phyloP scores from a whole-genome alignment of 2,888 invertebrate genomes.

The Torymus tubicola region DNA sequence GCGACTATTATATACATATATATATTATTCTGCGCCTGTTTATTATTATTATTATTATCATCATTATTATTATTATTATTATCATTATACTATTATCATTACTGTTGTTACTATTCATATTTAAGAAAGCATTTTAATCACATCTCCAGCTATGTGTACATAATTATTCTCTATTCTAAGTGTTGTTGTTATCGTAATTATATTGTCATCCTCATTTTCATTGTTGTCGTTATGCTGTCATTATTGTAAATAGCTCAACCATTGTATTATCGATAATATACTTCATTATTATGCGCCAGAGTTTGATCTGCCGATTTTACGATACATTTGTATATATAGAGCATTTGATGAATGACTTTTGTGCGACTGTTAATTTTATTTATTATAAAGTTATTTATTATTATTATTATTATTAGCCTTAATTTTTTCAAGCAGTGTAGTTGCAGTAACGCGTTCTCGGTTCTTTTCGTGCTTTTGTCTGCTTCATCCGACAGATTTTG shows the following conservation, averaged over 20 bases:
- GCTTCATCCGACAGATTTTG: background rate
- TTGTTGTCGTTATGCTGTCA: background rate
- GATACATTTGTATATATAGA: background rate
- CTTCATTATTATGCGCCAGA: conserved; percentile 10
- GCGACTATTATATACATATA: too few relatives aligned
- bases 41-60: conserved; percentile 16
- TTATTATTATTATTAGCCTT: conserved; percentile 2
- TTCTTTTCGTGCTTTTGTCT: conserved; percentile 31
- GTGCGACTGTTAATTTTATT: conserved; percentile 15
- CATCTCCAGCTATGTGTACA: background rate
- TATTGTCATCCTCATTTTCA: background rate
- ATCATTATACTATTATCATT: background rate
- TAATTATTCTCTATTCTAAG: conserved; percentile 22
- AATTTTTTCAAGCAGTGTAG: conserved; percentile 20
- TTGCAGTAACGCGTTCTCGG: conserved; percentile 13
- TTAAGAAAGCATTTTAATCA: conserved; percentile 13
- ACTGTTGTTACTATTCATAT: background rate
- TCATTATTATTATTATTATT: conserved; percentile 13
- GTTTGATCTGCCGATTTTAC: conserved; percentile 20
- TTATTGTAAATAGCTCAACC: conserved; percentile 24
- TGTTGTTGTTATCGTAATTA: conserved; percentile 32
- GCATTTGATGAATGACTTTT: conserved; percentile 35
- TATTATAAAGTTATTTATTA: background rate
- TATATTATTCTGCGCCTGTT: background rate
- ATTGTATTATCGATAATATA: background rate